phyloP scores from a whole-genome alignment of 2,113 vertebrate genomes.

The Oryctolagus cuniculus region DNA sequence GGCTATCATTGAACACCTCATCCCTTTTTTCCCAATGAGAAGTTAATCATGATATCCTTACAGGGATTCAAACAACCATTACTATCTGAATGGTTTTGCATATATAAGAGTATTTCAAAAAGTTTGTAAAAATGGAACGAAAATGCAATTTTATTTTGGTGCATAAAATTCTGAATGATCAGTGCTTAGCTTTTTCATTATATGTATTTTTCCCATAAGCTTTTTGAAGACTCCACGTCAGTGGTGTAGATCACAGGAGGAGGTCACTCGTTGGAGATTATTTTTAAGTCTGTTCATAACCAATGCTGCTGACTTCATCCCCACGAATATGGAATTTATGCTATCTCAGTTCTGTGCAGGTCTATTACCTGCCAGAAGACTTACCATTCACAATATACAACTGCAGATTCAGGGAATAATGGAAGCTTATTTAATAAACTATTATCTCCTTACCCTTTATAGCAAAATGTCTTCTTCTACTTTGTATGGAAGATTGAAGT shows the following conservation, averaged over 20 bases:
- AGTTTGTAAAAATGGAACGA: too few relatives aligned
- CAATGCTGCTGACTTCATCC: background rate
- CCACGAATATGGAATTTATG: background rate
- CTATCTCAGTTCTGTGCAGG: background rate
- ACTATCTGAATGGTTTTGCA: background rate
- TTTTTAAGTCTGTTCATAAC: background rate
- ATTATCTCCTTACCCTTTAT: background rate
- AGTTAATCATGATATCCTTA: background rate
- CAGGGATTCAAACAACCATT: background rate
- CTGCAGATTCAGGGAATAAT: background rate
- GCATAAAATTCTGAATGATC: too few relatives aligned
- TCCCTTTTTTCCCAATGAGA: background rate
- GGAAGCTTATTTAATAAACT: background rate
- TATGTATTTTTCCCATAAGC: too few relatives aligned
- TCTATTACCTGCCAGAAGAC: background rate
- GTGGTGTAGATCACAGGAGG: background rate
- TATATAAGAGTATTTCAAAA: background rate
- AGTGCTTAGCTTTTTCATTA: too few relatives aligned
- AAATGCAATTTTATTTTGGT: too few relatives aligned
- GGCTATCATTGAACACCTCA: background rate
- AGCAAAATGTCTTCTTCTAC: background rate
- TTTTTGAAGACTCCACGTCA: too few relatives aligned
- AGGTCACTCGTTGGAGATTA: conserved; percentile 8
- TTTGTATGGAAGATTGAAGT: background rate
- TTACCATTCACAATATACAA: background rate